A percentile compares a stretch with the other conserved stretches of the same genome.
These are phyloP conservation scores for Pardalotus punctatus DNA, from an alignment of 2,113 vertebrate genomes.

Conservation along the genomic window DNA sequence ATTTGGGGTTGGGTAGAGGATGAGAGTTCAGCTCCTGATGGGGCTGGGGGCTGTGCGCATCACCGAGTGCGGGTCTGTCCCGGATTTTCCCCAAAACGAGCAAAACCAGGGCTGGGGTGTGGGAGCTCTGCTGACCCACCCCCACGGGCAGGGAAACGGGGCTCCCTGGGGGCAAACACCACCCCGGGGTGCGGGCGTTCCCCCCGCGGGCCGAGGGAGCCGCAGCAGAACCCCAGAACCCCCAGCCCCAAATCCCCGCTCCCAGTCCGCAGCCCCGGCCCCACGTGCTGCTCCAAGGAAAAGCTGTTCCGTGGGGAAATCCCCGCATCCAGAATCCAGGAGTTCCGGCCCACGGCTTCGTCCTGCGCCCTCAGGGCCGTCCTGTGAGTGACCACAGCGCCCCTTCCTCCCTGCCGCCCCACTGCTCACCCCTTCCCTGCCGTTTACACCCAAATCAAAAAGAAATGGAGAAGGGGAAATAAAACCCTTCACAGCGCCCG, in stretches of 20 bases:
- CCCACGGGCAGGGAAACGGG: fast-evolving
- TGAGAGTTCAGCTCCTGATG: too few species aligned
- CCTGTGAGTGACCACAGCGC: not conserved
- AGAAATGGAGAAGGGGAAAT: too few species aligned
- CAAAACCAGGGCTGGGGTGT: not conserved
- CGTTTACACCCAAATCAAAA: too few species aligned
- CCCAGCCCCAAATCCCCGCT: not conserved
- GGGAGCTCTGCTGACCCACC: not conserved
- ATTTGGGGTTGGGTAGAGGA: too few species aligned
- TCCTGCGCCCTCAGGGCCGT: not conserved
- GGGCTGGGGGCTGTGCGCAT: not conserved
- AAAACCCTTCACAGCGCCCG: too few species aligned
- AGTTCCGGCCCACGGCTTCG: fast-evolving
- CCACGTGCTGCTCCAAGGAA: fast-evolving
- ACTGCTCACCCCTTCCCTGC: fast-evolving
- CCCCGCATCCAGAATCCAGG: fast-evolving
- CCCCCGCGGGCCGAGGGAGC: not conserved
- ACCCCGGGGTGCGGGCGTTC: fast-evolving
- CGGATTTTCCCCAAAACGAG: not conserved
- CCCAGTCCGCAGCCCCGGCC: not conserved
- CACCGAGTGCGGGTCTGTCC: fast-evolving
- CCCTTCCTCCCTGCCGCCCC: not conserved
- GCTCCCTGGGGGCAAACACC: not conserved
- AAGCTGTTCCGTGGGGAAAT: fast-evolving
- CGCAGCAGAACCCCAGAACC: not conserved